A percentile compares a stretch with the other conserved stretches of the same genome.
phyloP scores from a whole-genome alignment of 2,113 vertebrate genomes.

The Eretmochelys imbricata region DNA sequence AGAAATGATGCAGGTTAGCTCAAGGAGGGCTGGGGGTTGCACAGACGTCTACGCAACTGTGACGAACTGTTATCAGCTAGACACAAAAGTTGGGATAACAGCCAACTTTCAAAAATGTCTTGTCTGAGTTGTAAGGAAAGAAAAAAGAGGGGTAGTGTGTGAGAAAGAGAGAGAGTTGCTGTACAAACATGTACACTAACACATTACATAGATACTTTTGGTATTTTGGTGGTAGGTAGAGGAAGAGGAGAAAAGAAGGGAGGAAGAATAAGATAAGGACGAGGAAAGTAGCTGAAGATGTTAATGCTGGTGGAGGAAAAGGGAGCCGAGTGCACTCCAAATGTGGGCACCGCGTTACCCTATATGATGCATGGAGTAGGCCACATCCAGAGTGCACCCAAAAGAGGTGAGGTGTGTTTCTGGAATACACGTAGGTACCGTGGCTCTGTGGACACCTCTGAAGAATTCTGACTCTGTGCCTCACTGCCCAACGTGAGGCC shows the following conservation, averaged over 20 bases:
- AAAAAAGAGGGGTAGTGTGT: neutral
- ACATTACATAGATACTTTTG: neutral
- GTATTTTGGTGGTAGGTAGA: neutral
- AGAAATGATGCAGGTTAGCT: neutral
- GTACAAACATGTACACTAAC: neutral
- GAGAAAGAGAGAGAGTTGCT: neutral
- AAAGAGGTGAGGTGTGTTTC: neutral
- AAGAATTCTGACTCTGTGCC: neutral
- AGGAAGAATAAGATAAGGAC: neutral
- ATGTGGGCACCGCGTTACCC: accelerated
- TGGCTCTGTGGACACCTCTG: neutral
- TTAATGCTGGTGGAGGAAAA: neutral
- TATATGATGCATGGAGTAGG: neutral
- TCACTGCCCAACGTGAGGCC: neutral
- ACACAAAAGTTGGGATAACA: neutral
- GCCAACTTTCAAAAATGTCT: neutral
- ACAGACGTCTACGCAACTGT: neutral
- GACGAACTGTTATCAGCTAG: neutral
- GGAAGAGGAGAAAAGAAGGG: neutral
- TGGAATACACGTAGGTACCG: neutral
- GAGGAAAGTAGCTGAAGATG: neutral
- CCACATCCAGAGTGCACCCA: too few species aligned
- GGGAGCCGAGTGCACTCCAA: neutral
- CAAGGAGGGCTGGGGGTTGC: accelerated
- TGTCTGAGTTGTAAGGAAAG: accelerated